These are phyloP conservation scores for Micromys minutus DNA, from an alignment of 2,113 vertebrate species.

Conservation along the genomic window DNA sequence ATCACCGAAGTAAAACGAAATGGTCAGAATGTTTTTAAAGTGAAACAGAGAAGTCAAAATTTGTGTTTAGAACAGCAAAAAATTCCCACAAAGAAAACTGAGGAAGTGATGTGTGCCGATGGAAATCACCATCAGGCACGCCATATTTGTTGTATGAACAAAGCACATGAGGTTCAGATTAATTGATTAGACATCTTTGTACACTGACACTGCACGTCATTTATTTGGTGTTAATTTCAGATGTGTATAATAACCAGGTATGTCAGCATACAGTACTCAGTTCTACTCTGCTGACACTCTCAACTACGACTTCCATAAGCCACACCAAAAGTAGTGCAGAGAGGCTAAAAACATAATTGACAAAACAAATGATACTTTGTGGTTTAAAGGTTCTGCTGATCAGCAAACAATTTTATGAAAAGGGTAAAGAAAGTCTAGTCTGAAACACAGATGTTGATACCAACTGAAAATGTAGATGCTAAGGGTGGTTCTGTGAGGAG, in stretches of 20 bases:
- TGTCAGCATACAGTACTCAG: neutral
- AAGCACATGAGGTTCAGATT: neutral
- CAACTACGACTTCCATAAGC: neutral
- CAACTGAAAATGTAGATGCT: neutral
- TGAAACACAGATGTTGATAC: neutral
- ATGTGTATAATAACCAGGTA: no score
- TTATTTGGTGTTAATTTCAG: neutral
- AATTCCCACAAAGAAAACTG: neutral
- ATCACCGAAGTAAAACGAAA: neutral
- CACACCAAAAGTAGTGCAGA: neutral
- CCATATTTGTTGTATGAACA: neutral
- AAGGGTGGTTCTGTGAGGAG: neutral
- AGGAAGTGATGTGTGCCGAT: neutral
- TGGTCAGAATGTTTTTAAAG: conserved; percentile 15
- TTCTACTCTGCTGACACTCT: neutral
- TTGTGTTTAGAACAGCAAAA: conserved; percentile 25
- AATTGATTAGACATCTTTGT: neutral
- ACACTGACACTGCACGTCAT: neutral
- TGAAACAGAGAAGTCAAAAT: neutral
- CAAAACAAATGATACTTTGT: conserved; percentile 7
- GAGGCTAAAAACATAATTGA: neutral
- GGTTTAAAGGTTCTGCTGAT: neutral
- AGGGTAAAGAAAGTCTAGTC: neutral
- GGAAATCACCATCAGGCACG: neutral
- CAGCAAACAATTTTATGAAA: neutral